These are phyloP conservation scores for Colletes collaris DNA, from an alignment of 2,888 invertebrate genomes.

Conservation along the genomic window DNA sequence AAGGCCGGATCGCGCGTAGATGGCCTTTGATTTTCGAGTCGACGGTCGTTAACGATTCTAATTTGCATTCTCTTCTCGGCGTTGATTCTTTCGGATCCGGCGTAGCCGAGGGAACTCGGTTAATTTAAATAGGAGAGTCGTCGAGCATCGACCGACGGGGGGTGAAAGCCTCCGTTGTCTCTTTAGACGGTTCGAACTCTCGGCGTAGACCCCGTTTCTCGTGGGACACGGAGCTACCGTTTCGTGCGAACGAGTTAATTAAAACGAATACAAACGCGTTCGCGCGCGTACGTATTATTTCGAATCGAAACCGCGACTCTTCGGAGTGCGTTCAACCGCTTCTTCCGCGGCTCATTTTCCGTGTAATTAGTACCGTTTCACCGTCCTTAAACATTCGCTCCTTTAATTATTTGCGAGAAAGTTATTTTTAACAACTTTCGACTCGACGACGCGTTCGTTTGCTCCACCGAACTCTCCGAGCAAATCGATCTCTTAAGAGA, in stretches of 20 bases:
- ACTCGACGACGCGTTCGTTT: background rate
- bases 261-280: constrained; percentile 36
- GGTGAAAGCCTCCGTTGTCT: constrained; percentile 67
- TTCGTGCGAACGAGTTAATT: constrained; percentile 72
- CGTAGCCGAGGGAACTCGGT: constrained; percentile 19
- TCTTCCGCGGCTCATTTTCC: constrained; percentile 31
- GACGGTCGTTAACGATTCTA: constrained; percentile 19
- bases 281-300: constrained; percentile 8
- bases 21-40: constrained; percentile 51
- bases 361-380: constrained; percentile 46
- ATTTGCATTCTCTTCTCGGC: constrained; percentile 7
- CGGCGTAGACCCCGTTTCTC: constrained; percentile 53
- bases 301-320: constrained; percentile 14
- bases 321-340: constrained; percentile 1
- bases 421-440: background rate
- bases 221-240: constrained; percentile 55
- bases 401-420: constrained; percentile 5
- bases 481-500: no score
- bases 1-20: constrained; percentile 52
- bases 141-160: constrained; percentile 39
- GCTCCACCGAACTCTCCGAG: background rate
- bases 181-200: constrained; percentile 43
- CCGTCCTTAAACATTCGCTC: constrained; percentile 17
- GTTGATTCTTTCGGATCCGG: constrained; percentile 8
- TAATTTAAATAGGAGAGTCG: constrained; percentile 47